These are phyloP conservation scores for Mongoloraphidia duomilia DNA, from an alignment of 2,888 invertebrate species.

Conservation along the genomic window DNA sequence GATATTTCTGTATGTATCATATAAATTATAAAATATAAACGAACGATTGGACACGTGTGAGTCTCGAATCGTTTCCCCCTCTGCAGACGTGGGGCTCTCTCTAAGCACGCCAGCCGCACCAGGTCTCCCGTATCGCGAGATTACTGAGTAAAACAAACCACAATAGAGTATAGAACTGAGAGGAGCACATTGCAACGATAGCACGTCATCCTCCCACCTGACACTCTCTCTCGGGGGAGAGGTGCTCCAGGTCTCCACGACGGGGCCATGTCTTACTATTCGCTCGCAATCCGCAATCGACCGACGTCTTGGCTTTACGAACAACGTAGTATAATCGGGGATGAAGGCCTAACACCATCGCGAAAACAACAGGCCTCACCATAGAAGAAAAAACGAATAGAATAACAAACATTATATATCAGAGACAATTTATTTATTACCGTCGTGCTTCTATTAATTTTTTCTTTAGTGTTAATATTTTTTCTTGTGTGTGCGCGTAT, in stretches of 20 bases:
- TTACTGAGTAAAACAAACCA: slow-evolving; percentile 1
- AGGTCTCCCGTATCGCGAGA: background rate
- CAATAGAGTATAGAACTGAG: background rate
- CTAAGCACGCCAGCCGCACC: too few species aligned
- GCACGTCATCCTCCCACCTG: slow-evolving; percentile 8
- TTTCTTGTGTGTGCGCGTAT: slow-evolving; percentile 4
- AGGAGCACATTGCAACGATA: slow-evolving; percentile 5
- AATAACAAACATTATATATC: too few species aligned
- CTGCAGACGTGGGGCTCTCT: too few species aligned
- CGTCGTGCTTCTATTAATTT: slow-evolving; percentile 15
- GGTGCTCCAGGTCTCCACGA: slow-evolving; percentile 17
- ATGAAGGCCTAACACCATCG: slow-evolving; percentile 47
- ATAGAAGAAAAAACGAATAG: too few species aligned
- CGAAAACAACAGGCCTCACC: too few species aligned
- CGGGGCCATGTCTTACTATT: slow-evolving; percentile 46
- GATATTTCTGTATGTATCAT: too few species aligned
- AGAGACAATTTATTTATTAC: slow-evolving; percentile 5
- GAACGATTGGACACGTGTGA: too few species aligned
- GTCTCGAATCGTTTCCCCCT: too few species aligned
- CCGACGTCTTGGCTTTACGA: slow-evolving; percentile 67
- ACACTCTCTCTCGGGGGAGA: slow-evolving; percentile 1
- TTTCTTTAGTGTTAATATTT: slow-evolving; percentile 14
- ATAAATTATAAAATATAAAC: too few species aligned
- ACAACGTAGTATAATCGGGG: slow-evolving; percentile 40
- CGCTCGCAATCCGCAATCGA: slow-evolving; percentile 86